Base-by-base conservation (phyloP, 2,888 invertebrate genomes). In the Nasonia oneida region DNA sequence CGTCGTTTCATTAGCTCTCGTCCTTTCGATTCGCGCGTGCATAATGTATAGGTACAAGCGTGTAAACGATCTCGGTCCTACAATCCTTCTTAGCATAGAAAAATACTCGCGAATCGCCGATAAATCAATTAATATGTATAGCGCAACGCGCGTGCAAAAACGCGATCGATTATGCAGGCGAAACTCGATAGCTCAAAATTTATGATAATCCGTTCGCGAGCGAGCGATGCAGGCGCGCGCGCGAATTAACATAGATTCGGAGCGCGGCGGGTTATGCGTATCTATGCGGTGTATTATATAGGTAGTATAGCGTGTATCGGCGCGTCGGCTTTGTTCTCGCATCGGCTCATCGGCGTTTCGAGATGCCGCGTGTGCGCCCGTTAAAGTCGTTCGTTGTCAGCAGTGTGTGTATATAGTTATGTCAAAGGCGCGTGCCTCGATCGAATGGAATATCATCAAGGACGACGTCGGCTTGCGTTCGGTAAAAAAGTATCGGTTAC, bases 311-410 rank as follows among this genome's bases (percentile, higher is more conserved):
- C n/a, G 78, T 5, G 53, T 57, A 74, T 70, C 61, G 50, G 53
- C 33, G 53, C 70, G 64, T 37, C 23, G 74, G 33, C 61, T 71
- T 74, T 80, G 80, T 86, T 81, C 77, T 57, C 18, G 15, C n/a
- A 3, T 50, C 53, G 15, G 76, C 73, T 70, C 57, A 76, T 85
- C 70, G 89, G 71, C 77, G 23, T 81, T 77, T 86, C 79, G 86
- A 74, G 85, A 88, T 87, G 87, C 87, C 86, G 90, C 90, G 87
- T 90, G 89, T 91, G 90, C 91, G 88, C 89, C 89, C 91, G 90
- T 91, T 91, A 88, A 91, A 90, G 87, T 91, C 91, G 87, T 90
- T 86, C 67, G 67, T 23, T 67, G 61, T 1, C 12, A 14, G 14
- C 37, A 0, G 37, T 4, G 37, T 37, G 5, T 29, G n/a, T 23